Base-by-base conservation (phyloP, 2,888 invertebrate species). In the Phania funesta region DNA sequence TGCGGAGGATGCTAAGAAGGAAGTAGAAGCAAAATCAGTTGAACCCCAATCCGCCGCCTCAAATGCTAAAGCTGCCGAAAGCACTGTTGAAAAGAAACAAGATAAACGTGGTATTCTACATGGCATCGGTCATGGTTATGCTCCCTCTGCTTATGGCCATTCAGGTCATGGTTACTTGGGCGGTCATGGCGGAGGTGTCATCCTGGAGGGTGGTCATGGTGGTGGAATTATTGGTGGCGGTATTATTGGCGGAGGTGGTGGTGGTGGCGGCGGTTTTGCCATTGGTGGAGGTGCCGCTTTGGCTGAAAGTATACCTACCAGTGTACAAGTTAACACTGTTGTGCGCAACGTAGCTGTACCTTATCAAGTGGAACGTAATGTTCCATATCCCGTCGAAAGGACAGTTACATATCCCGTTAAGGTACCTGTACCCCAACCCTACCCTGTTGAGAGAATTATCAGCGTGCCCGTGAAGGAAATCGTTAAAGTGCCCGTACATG, bases 291-390 rank as follows among this genome's bases (percentile, higher is more conserved):
- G 86, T 79, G 86, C 87, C 77, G 88, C 87, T n/a, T 80, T 87
- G 54, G 87, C 87, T 46, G 85, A 84, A 32, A 83, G 83, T 13
- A 86, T 86, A 65, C 87, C 89, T 82, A 87, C 92, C 44, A 93
- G 94, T 86, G 92, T 92, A 84, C 95, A 94, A 90, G 94, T 93
- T 11, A 92, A 94, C 85, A 95, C 94, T 11, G 91, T 94, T 62
- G 92, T 94, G 65, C 96, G 95, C 88, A 95, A 95, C 84, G 94
- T 96, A 24, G 92, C 93, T 20, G 93, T 93, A 24, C 95, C 95
- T 0, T 95, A 94, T 87, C 94, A 94, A 13, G 94, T 93, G 13
- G 93, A 93, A 85, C 93, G 93, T 88, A 94, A 93, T 86, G 92
- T 95, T 71, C 94, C 94, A 60, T 92, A 93, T 86, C 95, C 95